Base-by-base conservation (phyloP, 2,888 invertebrate species). In the Eupelmus urozonus region DNA sequence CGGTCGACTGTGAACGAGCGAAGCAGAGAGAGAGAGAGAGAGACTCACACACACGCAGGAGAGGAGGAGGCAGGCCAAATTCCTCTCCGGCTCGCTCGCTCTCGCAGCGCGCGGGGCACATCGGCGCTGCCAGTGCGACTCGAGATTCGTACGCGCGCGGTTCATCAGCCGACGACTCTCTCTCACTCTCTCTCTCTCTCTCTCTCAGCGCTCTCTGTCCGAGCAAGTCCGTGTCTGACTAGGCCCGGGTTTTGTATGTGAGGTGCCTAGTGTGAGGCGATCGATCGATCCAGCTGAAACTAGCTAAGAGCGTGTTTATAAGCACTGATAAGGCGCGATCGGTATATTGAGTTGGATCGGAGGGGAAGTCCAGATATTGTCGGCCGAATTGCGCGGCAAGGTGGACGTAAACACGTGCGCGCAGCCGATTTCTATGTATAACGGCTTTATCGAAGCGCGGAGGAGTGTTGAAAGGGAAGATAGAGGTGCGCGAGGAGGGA, bases 91-190 rank as follows among this genome's bases (percentile, higher is more conserved):
- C 69, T n/a, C n/a, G 67, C 53, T n/a, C n/a, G n/a, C n/a, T n/a
- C n/a, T n/a, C n/a, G n/a, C n/a, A n/a, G n/a, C n/a, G n/a, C n/a
- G 53, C 20, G 20, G 53, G 1, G 53, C n/a, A 20, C 18, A 34
- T 27, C 29, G 25, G 57, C 72, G 62, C 71, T n/a, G 62, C 60
- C 85, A 85, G 85, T 85, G 84, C 83, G 84, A 83, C 81, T 85
- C 82, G 83, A 81, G 85, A 85, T 84, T 84, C 85, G 84, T 82
- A 78, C 81, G 83, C 84, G 85, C 84, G 82, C 83, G 81, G 76
- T 80, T 81, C 80, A 78, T 72, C 80, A 67, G 73, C 13, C 55
- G 62, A 29, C 62, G 16, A 34, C 42, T 5, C 45, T 25, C 60
- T 60, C 20, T 57, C 57, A 1, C 25, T 25, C 16, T 57, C 25